phyloP scores from a whole-genome alignment of 2,888 invertebrate genomes.

The Dolichopus griseipennis region DNA sequence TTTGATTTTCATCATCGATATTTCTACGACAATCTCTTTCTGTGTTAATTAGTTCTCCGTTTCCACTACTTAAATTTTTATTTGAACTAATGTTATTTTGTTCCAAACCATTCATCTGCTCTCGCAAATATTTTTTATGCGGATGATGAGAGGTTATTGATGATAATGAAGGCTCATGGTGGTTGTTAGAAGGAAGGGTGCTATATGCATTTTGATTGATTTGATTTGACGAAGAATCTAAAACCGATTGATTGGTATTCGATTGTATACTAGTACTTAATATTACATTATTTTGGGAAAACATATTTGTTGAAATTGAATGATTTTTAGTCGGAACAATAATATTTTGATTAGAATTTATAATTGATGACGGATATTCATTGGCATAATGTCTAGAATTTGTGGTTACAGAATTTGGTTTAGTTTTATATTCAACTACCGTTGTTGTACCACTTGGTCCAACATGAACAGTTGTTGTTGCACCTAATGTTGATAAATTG shows the following conservation, averaged over 20 bases:
- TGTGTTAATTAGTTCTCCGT: slow-evolving; percentile 23
- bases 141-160: slow-evolving; percentile 38
- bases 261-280: slow-evolving; percentile 18
- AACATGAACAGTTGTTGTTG: slow-evolving; percentile 40
- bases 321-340: slow-evolving; percentile 20
- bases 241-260: slow-evolving; percentile 12
- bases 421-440: slow-evolving; percentile 40
- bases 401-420: slow-evolving; percentile 27
- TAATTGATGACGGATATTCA: slow-evolving; percentile 16
- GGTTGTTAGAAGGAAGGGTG: slow-evolving; percentile 23
- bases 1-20: slow-evolving; percentile 15
- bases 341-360: slow-evolving; percentile 22
- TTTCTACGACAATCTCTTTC: slow-evolving; percentile 19
- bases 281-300: slow-evolving; percentile 23
- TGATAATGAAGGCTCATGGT: slow-evolving; percentile 23
- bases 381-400: slow-evolving; percentile 10
- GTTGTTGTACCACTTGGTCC: slow-evolving; percentile 43
- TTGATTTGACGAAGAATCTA: slow-evolving; percentile 18
- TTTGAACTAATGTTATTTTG: slow-evolving; percentile 21
- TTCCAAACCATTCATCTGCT: slow-evolving; percentile 41
- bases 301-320: slow-evolving; percentile 24
- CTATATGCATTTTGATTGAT: slow-evolving; percentile 23
- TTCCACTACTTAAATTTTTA: slow-evolving; percentile 7
- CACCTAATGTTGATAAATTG: slow-evolving; percentile 29
- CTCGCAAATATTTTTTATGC: slow-evolving; percentile 43